Evolutionary conservation across 1,140 invertebrate genomes (phyloP).

Genomic region (Oncopodura yosiiana): DNA sequence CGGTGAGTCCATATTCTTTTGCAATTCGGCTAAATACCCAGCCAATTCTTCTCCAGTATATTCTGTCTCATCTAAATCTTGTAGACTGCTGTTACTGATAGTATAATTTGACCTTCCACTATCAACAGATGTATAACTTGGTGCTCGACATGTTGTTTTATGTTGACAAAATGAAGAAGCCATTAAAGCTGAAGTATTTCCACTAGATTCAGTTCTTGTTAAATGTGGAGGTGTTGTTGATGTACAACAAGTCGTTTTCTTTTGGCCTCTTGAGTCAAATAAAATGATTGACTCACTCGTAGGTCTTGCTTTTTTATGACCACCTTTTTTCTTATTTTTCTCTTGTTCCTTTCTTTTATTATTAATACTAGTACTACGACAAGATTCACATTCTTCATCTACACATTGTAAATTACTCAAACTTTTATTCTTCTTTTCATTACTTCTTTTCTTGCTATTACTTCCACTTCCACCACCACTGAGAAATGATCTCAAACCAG

Average conservation of each 20-base stretch:
- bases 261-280: slow-evolving; percentile 9
- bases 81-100: slow-evolving; percentile 60
- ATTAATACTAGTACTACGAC: too few relatives aligned
- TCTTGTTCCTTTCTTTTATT: too few relatives aligned
- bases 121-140: slow-evolving; percentile 21
- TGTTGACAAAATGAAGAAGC: neutral
- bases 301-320: neutral
- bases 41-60: slow-evolving; percentile 53
- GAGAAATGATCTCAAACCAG: slow-evolving; percentile 19
- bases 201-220: slow-evolving; percentile 1
- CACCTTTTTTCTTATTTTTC: neutral
- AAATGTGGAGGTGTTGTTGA: neutral
- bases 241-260: neutral
- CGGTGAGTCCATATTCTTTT: slow-evolving; percentile 37
- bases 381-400: too few relatives aligned
- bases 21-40: slow-evolving; percentile 53
- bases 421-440: neutral
- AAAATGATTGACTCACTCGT: slow-evolving; percentile 15
- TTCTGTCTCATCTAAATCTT: slow-evolving; percentile 56
- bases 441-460: neutral
- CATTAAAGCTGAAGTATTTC: neutral
- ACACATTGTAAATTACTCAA: too few relatives aligned
- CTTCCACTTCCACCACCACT: too few relatives aligned
- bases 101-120: slow-evolving; percentile 26
- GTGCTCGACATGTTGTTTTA: slow-evolving; percentile 4